Conservation (phyloP, 2,113 vertebrate genomes). For the Tylochromis polylepis region DNA sequence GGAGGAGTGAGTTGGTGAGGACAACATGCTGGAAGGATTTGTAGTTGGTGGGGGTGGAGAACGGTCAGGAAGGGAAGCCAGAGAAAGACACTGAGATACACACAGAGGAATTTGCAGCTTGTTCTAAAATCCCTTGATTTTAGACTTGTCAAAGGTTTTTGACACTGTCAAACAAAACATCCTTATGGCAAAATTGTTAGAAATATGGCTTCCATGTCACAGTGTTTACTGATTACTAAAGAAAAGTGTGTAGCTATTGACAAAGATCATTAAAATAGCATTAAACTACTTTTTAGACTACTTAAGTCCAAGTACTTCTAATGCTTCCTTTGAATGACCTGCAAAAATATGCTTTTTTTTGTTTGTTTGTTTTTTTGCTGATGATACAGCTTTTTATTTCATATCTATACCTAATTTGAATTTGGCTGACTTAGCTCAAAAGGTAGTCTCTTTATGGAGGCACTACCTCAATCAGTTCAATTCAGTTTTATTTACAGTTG, state of each 20-base stretch:
- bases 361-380: background rate
- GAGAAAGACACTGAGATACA: background rate
- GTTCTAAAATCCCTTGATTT: too few relatives aligned
- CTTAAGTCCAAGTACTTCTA: fast-evolving
- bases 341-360: background rate
- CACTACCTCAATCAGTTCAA: background rate
- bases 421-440: background rate
- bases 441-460: background rate
- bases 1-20: background rate
- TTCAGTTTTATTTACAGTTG: background rate
- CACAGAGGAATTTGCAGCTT: background rate
- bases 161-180: background rate
- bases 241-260: background rate
- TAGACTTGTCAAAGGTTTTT: background rate
- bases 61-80: background rate
- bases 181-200: background rate
- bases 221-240: background rate
- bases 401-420: background rate
- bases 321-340: background rate
- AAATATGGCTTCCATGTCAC: background rate
- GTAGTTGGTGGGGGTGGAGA: background rate
- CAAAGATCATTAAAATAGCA: background rate
- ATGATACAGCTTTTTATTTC: background rate
- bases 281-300: background rate
- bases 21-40: background rate